A percentile compares a stretch with the other conserved stretches of the same genome.
phyloP scores from a whole-genome alignment of 2,113 vertebrate species.

The Anser cygnoides region DNA sequence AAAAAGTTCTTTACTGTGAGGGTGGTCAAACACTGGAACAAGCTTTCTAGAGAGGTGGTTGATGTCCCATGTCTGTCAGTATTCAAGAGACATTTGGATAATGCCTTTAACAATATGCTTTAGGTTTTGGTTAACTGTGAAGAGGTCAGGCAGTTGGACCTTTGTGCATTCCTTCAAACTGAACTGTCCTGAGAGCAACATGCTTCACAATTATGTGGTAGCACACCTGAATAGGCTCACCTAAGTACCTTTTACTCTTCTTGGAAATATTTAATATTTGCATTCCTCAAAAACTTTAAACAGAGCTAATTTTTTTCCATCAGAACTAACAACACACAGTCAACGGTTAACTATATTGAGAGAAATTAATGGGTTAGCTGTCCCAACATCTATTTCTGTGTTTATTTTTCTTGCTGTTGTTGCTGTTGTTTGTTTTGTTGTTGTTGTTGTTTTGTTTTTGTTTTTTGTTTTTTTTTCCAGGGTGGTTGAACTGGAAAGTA shows the following conservation, averaged over 20 bases:
- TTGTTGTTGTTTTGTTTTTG: neutral
- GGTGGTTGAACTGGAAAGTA: neutral
- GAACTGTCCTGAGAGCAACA: neutral
- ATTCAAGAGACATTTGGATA: neutral
- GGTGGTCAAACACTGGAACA: neutral
- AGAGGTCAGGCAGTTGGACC: neutral
- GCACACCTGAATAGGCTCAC: neutral
- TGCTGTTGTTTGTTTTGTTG: too few species aligned
- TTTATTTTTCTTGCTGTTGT: neutral
- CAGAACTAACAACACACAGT: neutral
- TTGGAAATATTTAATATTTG: neutral
- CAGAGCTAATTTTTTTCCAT: neutral
- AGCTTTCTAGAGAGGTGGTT: neutral
- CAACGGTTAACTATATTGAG: neutral
- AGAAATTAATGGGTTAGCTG: neutral
- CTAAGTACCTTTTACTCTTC: neutral
- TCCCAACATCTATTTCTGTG: neutral
- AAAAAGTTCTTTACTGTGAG: neutral
- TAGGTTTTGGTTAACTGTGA: neutral
- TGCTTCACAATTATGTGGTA: neutral
- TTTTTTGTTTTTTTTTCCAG: neutral
- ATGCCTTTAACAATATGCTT: neutral
- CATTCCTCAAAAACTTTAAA: neutral
- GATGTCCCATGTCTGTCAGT: neutral
- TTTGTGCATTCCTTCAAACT: neutral